Conservation (phyloP, 2,888 invertebrate genomes). For the Phragmatobia fuliginosa region DNA sequence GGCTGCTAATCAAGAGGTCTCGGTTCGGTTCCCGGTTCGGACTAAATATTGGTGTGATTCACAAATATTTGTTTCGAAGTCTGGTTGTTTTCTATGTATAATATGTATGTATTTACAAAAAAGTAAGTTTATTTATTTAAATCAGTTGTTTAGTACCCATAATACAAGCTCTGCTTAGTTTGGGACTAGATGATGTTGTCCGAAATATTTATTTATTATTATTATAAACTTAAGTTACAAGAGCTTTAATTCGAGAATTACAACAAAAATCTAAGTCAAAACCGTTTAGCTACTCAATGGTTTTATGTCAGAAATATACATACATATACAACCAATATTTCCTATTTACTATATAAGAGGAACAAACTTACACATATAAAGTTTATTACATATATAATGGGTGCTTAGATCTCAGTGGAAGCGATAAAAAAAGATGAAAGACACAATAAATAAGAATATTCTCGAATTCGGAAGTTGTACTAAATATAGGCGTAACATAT, state of each 20-base stretch:
- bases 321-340: conserved; percentile 12
- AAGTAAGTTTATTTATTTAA: no score
- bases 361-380: conserved; percentile 42
- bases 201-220: no score
- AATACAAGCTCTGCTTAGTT: no score
- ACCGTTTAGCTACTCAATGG: neutral
- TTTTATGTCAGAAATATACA: conserved; percentile 6
- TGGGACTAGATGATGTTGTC: no score
- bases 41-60: no score
- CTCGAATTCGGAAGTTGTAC: conserved; percentile 18
- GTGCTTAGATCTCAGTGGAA: conserved; percentile 29
- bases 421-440: conserved; percentile 45
- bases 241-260: neutral
- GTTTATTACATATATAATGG: conserved; percentile 44
- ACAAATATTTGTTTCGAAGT: no score
- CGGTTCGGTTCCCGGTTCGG: no score
- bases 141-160: no score
- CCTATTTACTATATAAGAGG: conserved; percentile 11
- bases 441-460: conserved; percentile 41
- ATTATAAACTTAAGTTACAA: neutral
- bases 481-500: conserved; percentile 33
- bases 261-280: neutral
- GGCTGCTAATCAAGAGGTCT: no score
- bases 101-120: no score
- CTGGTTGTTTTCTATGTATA: no score